Evolutionary conservation across 2,888 invertebrate species (phyloP), one percentile per base, ranked within the genome.

Genomic region (Ommatoiulus sabulosus): DNA sequence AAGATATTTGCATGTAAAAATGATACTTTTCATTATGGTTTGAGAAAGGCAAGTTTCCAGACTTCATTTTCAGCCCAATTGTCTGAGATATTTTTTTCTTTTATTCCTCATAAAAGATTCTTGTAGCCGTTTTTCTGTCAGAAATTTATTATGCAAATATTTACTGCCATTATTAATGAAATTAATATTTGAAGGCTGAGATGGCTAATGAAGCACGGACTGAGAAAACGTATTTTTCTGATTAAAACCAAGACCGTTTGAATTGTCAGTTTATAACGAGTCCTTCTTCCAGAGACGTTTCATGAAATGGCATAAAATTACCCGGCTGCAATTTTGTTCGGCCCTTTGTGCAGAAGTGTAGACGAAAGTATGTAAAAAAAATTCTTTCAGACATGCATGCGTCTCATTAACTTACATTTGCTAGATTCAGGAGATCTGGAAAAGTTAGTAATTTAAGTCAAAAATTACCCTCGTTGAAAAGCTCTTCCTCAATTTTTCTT

Each of bases 121-220:
- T 72, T 17, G 6, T 72, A 72, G 24, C 20, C 6, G 20, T 8
- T 7, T 72, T 72, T 10, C 0, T 12, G 24, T 20, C n/a, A 7
- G 1, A 72, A 24, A 72, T 72, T 72, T 72, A 24, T 72, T 24
- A 72, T 72, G 72, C 20, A n/a, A 72, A 72, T 72, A 72, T 72
- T 72, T 72, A 72, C 72, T 17, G 72, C 8, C 20, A 72, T 20
- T 10, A 72, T 72, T 72, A 72, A 72, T 24, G 72, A 24, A 24
- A 72, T 72, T 72, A 72, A 72, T 72, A 72, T 72, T 72, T 72
- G 7, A n/a, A 72, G 72, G 72, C 72, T 72, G 20, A 24, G 72
- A 17, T 72, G 20, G 8, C 24, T 72, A 72, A 72, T 72, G 72
- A 72, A 72, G 72, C 63, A 24, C 72, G 72, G 20, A 4, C 20